These are phyloP conservation scores for Pterocles orientalis DNA, from an alignment of 2,113 vertebrate genomes.

Conservation along the genomic window DNA sequence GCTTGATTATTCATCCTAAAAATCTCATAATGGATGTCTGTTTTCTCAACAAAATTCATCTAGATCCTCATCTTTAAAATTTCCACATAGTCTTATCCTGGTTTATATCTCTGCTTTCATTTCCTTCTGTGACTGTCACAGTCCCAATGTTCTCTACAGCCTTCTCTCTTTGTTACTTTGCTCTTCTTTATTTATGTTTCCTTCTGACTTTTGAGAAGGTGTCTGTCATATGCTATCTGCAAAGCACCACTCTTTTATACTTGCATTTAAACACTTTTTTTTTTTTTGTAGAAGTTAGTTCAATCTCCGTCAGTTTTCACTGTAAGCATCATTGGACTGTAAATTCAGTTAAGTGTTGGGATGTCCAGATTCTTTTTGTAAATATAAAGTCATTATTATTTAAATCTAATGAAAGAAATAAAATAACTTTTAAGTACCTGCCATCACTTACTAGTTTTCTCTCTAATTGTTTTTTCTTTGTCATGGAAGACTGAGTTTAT, in stretches of 20 bases:
- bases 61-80: background rate
- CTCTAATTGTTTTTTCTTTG: background rate
- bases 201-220: background rate
- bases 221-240: background rate
- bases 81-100: background rate
- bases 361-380: background rate
- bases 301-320: background rate
- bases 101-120: background rate
- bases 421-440: background rate
- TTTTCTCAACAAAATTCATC: background rate
- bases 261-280: background rate
- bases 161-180: background rate
- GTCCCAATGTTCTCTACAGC: background rate
- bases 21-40: background rate
- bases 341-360: background rate
- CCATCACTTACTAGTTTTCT: background rate
- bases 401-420: background rate
- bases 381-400: background rate
- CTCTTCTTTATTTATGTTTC: background rate
- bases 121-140: background rate
- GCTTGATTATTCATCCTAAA: background rate
- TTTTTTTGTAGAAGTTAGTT: background rate
- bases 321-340: rapidly evolving
- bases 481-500: background rate
- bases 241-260: background rate